Evolutionary conservation across 2,888 invertebrate species (phyloP).

Genomic region (Gryllus longicercus): DNA sequence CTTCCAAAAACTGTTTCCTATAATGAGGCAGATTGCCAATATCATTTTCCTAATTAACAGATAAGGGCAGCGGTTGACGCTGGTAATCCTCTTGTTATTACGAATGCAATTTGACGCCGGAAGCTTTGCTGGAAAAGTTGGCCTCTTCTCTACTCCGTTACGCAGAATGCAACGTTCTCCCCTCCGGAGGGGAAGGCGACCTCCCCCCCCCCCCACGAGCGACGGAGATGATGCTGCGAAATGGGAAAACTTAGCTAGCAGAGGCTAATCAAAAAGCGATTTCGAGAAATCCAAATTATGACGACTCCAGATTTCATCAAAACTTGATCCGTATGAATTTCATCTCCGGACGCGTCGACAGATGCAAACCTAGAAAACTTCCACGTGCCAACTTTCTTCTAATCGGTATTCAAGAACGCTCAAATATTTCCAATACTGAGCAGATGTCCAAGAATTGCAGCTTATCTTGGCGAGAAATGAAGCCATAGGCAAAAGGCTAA

Average conservation of each 20-base stretch:
- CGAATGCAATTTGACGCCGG: no score
- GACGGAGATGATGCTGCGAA: neutral
- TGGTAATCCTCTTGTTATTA: no score
- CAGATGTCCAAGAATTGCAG: neutral
- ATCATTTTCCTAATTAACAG: no score
- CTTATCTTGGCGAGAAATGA: no score
- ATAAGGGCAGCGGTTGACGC: no score
- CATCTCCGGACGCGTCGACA: neutral
- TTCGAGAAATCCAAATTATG: conserved; percentile 3
- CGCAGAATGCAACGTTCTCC: no score
- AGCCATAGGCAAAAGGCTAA: no score
- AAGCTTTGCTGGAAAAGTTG: no score
- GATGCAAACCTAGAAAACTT: neutral
- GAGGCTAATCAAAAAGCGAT: conserved; percentile 1
- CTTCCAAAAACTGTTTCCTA: no score
- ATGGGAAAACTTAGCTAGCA: neutral
- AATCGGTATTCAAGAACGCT: neutral
- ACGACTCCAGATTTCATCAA: neutral
- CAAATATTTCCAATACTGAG: neutral
- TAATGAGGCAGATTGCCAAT: no score
- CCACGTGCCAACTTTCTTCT: neutral
- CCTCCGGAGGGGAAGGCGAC: neutral
- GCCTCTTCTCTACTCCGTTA: no score
- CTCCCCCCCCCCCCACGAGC: neutral
- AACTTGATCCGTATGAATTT: neutral